phyloP scores from a whole-genome alignment of 1,140 invertebrate species.

The Asobara japonica region DNA sequence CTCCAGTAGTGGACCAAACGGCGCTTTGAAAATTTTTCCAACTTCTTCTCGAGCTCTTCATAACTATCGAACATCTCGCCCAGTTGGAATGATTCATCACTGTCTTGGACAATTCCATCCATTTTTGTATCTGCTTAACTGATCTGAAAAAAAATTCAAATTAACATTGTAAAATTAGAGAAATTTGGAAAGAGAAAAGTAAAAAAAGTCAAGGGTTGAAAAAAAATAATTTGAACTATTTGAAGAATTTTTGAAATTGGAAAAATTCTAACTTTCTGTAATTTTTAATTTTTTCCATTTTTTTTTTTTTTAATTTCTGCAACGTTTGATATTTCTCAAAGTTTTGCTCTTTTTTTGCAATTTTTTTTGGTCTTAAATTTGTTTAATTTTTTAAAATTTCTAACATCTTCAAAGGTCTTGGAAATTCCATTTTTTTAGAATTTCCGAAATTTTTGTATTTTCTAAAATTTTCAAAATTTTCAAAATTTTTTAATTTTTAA shows the following conservation, averaged over 20 bases:
- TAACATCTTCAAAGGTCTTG: too few species aligned
- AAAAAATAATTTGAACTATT: too few species aligned
- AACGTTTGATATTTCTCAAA: too few species aligned
- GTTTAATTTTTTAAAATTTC: too few species aligned
- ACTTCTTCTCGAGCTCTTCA: conserved; percentile 58
- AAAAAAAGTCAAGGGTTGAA: conserved; percentile 6
- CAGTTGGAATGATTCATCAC: conserved; percentile 55
- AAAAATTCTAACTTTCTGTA: too few species aligned
- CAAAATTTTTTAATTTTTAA: not conserved
- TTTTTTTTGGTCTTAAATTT: too few species aligned
- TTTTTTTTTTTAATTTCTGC: too few species aligned
- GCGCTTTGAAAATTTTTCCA: conserved; percentile 59
- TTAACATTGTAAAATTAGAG: not conserved
- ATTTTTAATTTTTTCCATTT: too few species aligned
- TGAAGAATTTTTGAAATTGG: too few species aligned
- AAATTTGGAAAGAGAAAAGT: not conserved
- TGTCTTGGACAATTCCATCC: conserved; percentile 30
- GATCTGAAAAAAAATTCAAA: conserved; percentile 29
- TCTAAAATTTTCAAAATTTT: too few species aligned
- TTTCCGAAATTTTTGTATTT: not conserved
- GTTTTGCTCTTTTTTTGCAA: too few species aligned
- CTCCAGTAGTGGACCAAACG: conserved; percentile 65
- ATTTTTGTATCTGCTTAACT: conserved; percentile 17
- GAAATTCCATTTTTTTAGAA: too few species aligned
- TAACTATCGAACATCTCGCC: conserved; percentile 64